Base-by-base conservation (phyloP, 1,140 invertebrate genomes). In the Globodera rostochiensis region DNA sequence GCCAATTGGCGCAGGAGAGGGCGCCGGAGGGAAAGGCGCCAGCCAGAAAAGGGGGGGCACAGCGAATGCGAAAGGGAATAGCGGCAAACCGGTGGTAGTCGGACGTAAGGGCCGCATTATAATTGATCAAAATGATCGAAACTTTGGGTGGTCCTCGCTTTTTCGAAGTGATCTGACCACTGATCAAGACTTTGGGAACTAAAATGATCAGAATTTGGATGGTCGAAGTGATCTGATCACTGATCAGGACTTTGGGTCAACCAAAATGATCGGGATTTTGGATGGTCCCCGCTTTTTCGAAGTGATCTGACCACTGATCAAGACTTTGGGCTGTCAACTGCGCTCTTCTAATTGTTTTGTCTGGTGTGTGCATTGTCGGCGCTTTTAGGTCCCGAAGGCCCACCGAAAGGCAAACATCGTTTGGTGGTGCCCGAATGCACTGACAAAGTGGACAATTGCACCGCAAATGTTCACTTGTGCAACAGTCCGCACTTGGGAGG, bases 381-480 rank as follows among this genome's bases (percentile, higher is more conserved):
- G 3, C 36, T 79, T 77, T 36, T 6, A 36, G 80, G 82, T 21
- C 15, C 5, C 80, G 36, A 7, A 84, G 49, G 57, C 7, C 81
- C n/a, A n/a, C 47, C 49, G 15, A 25, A 86, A n/a, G 19, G 53
- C 53, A 53, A 49, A 64, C 80, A 75, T 47, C 57, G 71, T 49
- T 71, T 82, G 81, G 50, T 49, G 66, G 36, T 85, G 74, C 85
- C 85, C 9, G 74, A 80, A 64, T 86, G 84, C 64, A 70, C 83
- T 50, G 84, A 86, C 67, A 13, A 64, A 19, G 85, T 66, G n/a
- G 15, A 53, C 19, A 86, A 86, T 75, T 86, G 84, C 60, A 77
- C 86, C 47, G 66, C 67, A 47, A 87, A 85, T 36, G 78, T 80
- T 7, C 60, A 87, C 53, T 73, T 86, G 19, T 86, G 84, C 53